Evolutionary conservation across 2,113 vertebrate genomes (phyloP).

Genomic region (Peucedramus taeniatus): DNA sequence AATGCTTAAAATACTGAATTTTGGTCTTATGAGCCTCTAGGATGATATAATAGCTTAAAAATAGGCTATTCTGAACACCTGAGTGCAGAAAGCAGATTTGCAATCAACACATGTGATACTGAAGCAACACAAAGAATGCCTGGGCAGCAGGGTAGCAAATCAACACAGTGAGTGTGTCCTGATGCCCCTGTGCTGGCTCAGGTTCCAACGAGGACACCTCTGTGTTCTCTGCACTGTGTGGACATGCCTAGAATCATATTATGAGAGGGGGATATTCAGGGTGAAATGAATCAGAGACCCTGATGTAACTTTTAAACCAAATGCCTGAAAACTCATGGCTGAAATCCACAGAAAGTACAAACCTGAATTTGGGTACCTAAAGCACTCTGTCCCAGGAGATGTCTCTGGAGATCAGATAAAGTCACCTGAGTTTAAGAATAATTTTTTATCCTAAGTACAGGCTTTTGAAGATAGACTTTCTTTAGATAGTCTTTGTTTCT

Average conservation of each 20-base stretch:
- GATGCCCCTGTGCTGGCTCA: not conserved
- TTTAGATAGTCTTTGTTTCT: not conserved
- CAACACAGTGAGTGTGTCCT: not conserved
- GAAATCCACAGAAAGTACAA: not conserved
- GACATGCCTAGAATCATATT: not conserved
- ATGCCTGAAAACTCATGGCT: not conserved
- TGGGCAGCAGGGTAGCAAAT: not conserved
- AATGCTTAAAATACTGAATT: not conserved
- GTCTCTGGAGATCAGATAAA: not conserved
- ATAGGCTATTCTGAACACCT: not conserved
- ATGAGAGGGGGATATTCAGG: not conserved
- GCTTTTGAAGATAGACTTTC: not conserved
- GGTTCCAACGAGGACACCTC: not conserved
- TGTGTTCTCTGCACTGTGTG: not conserved
- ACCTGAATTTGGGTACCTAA: not conserved
- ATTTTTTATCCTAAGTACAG: not conserved
- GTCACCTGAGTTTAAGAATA: not conserved
- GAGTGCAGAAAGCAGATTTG: not conserved
- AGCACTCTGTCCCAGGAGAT: not conserved
- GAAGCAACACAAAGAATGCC: not conserved
- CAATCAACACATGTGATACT: not conserved
- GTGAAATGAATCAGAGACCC: not conserved
- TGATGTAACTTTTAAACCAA: not conserved
- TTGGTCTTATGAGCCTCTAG: not conserved
- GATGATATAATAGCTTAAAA: not conserved